Conservation (phyloP, 2,888 invertebrate species). For the Megamerina dolium region DNA sequence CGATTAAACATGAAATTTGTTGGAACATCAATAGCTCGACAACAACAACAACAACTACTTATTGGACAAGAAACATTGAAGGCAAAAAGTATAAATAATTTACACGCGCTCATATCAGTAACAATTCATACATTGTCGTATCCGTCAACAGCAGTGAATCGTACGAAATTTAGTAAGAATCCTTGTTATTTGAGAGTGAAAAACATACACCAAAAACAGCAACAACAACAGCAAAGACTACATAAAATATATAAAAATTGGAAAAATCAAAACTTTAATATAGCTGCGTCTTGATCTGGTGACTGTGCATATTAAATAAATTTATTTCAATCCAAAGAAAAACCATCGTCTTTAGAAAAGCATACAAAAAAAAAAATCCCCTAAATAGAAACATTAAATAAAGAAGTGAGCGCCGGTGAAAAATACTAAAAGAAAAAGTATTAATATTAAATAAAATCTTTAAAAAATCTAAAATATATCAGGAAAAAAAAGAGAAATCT, state of each 20-base stretch:
- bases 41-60: slow-evolving; percentile 20
- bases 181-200: slow-evolving; percentile 23
- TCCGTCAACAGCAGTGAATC: slow-evolving; percentile 23
- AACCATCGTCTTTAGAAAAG: slow-evolving; percentile 6
- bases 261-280: slow-evolving; percentile 46
- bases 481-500: too few species aligned
- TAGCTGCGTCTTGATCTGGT: slow-evolving; percentile 49
- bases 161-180: too few species aligned
- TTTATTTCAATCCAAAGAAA: slow-evolving; percentile 10
- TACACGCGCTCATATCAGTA: slow-evolving; percentile 22
- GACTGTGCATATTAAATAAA: slow-evolving; percentile 20
- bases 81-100: slow-evolving; percentile 31
- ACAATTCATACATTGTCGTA: slow-evolving; percentile 24
- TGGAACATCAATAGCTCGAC: slow-evolving; percentile 37
- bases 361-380: slow-evolving; percentile 4
- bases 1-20: slow-evolving; percentile 50
- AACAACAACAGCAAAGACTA: slow-evolving; percentile 23
- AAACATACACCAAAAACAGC: too few species aligned
- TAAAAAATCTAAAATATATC: too few species aligned
- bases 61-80: slow-evolving; percentile 14
- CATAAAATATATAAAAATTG: slow-evolving; percentile 39
- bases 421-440: slow-evolving; percentile 5
- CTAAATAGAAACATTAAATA: slow-evolving; percentile 1
- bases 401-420: slow-evolving; percentile 16
- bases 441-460: too few species aligned